Evolutionary conservation across 2,113 vertebrate species (phyloP).

Genomic region (Cochlearius cochlearius): DNA sequence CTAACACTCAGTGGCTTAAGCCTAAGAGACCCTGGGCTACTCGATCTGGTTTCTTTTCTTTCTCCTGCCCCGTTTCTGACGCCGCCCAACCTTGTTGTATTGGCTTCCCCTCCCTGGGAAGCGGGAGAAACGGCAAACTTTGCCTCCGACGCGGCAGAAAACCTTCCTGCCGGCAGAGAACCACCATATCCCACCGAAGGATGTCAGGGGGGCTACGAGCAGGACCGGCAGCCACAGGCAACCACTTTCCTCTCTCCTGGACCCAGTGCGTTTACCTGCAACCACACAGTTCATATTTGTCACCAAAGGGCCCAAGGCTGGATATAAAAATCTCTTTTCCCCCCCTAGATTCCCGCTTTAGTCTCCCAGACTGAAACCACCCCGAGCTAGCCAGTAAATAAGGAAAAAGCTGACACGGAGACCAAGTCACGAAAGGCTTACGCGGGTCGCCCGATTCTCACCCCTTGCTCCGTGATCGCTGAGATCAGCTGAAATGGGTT

Average conservation of each 20-base stretch:
- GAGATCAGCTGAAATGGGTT: background rate
- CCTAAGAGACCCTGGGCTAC: background rate
- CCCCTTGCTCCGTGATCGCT: background rate
- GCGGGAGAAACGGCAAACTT: background rate
- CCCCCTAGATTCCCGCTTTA: background rate
- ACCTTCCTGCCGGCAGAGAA: background rate
- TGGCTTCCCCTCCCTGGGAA: background rate
- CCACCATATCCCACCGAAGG: accelerated
- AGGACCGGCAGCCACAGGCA: background rate
- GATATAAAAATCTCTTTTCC: background rate
- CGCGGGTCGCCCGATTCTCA: background rate
- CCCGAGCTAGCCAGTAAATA: background rate
- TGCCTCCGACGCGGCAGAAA: background rate
- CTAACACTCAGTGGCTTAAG: background rate
- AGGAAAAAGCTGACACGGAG: background rate
- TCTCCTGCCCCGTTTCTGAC: background rate
- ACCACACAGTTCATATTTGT: background rate
- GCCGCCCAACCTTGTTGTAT: background rate
- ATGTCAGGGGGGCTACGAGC: background rate
- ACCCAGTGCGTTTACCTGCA: background rate
- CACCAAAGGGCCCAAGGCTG: background rate
- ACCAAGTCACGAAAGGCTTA: background rate
- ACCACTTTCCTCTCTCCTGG: background rate
- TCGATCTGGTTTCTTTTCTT: background rate
- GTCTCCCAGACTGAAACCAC: background rate